A percentile compares a stretch with the other conserved stretches of the same genome.
Evolutionary conservation across 2,888 invertebrate species (phyloP).

Genomic region (Muscina levida): DNA sequence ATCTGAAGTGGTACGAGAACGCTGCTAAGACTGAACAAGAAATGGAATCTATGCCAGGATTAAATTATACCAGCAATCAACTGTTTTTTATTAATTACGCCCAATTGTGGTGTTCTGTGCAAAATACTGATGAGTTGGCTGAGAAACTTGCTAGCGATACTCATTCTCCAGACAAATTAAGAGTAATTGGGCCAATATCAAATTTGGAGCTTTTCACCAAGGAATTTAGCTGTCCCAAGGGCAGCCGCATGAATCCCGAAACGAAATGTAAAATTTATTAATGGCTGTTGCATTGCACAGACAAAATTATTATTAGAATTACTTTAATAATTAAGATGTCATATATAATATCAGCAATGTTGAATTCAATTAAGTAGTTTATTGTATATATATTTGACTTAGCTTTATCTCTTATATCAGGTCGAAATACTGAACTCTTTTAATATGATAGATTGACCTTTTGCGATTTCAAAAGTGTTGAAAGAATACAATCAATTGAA

Average conservation of each 20-base stretch:
- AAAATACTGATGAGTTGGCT: slow-evolving; percentile 29
- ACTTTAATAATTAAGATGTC: slow-evolving; percentile 71
- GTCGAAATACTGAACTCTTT: too few species aligned
- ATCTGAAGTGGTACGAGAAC: background rate
- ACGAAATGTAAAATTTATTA: slow-evolving; percentile 76
- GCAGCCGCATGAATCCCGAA: slow-evolving; percentile 75
- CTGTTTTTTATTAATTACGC: slow-evolving; percentile 75
- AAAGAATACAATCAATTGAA: too few species aligned
- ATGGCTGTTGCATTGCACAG: slow-evolving; percentile 1
- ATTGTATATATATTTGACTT: slow-evolving; percentile 75
- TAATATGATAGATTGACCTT: too few species aligned
- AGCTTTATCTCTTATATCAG: too few species aligned
- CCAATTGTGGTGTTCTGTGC: slow-evolving; percentile 75
- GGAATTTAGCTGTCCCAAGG: slow-evolving; percentile 73
- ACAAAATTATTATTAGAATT: slow-evolving; percentile 67
- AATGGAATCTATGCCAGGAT: slow-evolving; percentile 69
- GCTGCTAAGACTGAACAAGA: slow-evolving; percentile 75
- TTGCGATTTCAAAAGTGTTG: too few species aligned
- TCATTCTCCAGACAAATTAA: slow-evolving; percentile 72
- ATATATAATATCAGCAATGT: slow-evolving; percentile 71
- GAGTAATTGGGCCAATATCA: slow-evolving; percentile 75
- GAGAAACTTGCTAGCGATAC: slow-evolving; percentile 15
- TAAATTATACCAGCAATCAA: slow-evolving; percentile 72
- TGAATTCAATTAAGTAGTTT: slow-evolving; percentile 73
- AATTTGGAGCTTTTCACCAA: slow-evolving; percentile 77